Percentiles rank a stretch among this genome's conserved stretches.
phyloP scores from a whole-genome alignment of 2,113 vertebrate genomes.

The Seriola dumerili region DNA sequence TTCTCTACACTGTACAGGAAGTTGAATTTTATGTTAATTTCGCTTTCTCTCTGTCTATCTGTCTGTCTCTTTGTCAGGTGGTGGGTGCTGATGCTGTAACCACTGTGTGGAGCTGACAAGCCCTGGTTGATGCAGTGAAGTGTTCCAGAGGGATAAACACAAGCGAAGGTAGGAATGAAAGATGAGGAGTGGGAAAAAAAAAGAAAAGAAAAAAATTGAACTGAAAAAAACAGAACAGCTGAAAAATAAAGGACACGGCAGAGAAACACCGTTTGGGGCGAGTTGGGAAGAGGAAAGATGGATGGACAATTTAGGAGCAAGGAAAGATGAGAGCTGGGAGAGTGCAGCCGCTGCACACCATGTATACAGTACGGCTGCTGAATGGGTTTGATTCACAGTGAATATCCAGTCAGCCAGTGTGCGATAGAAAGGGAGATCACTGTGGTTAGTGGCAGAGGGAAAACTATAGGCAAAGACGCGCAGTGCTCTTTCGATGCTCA shows the following conservation, averaged over 20 bases:
- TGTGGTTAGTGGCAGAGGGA: slow-evolving; percentile 14
- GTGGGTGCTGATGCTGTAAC: slow-evolving; percentile 87
- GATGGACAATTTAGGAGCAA: slow-evolving; percentile 32
- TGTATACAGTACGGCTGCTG: slow-evolving; percentile 38
- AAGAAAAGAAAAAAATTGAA: neutral
- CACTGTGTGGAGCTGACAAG: slow-evolving; percentile 77
- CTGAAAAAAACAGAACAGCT: neutral
- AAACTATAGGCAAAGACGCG: slow-evolving; percentile 45
- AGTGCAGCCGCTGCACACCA: slow-evolving; percentile 22
- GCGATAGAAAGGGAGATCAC: slow-evolving; percentile 45
- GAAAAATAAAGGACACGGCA: slow-evolving; percentile 4
- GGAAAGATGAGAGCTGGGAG: slow-evolving; percentile 25
- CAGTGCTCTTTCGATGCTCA: slow-evolving; percentile 28
- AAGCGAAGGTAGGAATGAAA: slow-evolving; percentile 80
- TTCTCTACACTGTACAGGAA: neutral
- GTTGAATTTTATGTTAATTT: slow-evolving; percentile 38
- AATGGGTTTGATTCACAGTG: slow-evolving; percentile 51
- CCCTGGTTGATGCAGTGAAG: slow-evolving; percentile 87
- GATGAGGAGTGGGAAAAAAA: neutral
- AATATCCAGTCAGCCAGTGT: slow-evolving; percentile 31
- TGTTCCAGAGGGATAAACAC: slow-evolving; percentile 80
- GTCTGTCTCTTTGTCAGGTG: slow-evolving; percentile 76
- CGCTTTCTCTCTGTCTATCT: slow-evolving; percentile 26
- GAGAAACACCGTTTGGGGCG: slow-evolving; percentile 26
- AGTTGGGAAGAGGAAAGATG: neutral